phyloP scores from a whole-genome alignment of 2,888 invertebrate species.

The Acleris literana region DNA sequence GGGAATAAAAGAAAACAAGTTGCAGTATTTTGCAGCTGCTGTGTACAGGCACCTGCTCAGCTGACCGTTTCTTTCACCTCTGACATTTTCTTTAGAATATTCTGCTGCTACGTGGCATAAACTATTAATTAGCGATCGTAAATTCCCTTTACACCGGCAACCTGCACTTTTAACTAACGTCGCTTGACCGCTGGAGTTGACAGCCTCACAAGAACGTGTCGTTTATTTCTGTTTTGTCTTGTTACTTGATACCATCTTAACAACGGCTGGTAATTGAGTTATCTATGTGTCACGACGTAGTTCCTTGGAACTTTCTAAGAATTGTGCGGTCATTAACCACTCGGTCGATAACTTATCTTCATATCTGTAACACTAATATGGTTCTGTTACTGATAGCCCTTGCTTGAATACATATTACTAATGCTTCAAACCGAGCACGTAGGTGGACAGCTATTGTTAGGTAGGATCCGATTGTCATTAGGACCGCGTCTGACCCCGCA shows the following conservation, averaged over 20 bases:
- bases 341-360: slow-evolving; percentile 24
- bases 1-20: slow-evolving; percentile 41
- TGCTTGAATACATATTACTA: slow-evolving; percentile 23
- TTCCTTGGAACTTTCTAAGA: slow-evolving; percentile 42
- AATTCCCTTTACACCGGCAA: slow-evolving; percentile 33
- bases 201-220: slow-evolving; percentile 8
- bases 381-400: slow-evolving; percentile 3
- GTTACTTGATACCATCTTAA: slow-evolving; percentile 26
- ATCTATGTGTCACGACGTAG: slow-evolving; percentile 52
- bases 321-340: slow-evolving; percentile 32
- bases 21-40: slow-evolving; percentile 58
- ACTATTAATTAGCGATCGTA: slow-evolving; percentile 40
- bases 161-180: slow-evolving; percentile 7
- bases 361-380: slow-evolving; percentile 12
- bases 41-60: slow-evolving; percentile 60
- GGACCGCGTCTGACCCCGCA: slow-evolving; percentile 22
- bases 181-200: slow-evolving; percentile 7
- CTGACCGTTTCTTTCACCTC: slow-evolving; percentile 62
- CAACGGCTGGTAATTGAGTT: slow-evolving; percentile 47
- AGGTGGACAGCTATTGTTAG: slow-evolving; percentile 16
- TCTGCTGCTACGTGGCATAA: slow-evolving; percentile 4
- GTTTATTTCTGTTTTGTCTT: slow-evolving; percentile 22
- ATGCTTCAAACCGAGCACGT: slow-evolving; percentile 15
- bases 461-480: slow-evolving; percentile 26
- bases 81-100: slow-evolving; percentile 64